Conservation (phyloP, 2,797 vertebrate species). For the Takifugu rubripes region DNA sequence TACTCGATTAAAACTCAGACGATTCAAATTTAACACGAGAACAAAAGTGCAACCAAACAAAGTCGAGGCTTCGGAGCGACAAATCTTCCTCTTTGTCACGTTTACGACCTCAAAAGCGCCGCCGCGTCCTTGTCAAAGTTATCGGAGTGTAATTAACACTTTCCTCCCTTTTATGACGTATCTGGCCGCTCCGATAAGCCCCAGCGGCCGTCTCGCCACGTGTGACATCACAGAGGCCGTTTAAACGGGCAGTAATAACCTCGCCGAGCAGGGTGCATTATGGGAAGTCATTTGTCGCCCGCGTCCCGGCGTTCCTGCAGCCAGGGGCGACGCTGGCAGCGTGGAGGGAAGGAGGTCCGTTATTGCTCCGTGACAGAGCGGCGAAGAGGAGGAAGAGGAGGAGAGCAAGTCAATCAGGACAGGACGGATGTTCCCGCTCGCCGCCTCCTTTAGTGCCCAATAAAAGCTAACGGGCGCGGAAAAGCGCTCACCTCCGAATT, state of each 20-base stretch:
- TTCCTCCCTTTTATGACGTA: constrained; percentile 57
- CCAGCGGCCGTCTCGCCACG: constrained; percentile 36
- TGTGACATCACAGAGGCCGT: constrained; percentile 43
- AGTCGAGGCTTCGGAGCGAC: constrained; percentile 26
- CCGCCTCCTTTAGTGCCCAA: constrained; percentile 68
- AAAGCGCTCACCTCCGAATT: constrained; percentile 64
- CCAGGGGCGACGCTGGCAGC: constrained; percentile 45
- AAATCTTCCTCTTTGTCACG: constrained; percentile 32
- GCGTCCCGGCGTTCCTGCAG: constrained; percentile 52
- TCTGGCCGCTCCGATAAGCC: constrained; percentile 56
- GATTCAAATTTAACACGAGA: constrained; percentile 45
- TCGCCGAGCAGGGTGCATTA: constrained; percentile 47
- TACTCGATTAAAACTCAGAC: not conserved
- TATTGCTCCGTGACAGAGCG: constrained; percentile 56
- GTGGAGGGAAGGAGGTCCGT: constrained; percentile 52
- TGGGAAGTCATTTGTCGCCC: constrained; percentile 50
- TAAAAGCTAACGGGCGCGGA: constrained; percentile 74
- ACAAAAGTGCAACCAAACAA: constrained; percentile 52
- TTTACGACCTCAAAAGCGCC: constrained; percentile 57
- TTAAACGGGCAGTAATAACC: constrained; percentile 59
- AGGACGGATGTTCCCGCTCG: constrained; percentile 67
- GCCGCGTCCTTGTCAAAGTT: constrained; percentile 62
- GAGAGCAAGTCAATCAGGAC: constrained; percentile 60
- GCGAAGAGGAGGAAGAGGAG: constrained; percentile 44
- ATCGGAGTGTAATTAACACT: constrained; percentile 62